A percentile compares a stretch with the other conserved stretches of the same genome.
phyloP scores from a whole-genome alignment of 2,113 vertebrate species.

The Neogobius melanostomus region DNA sequence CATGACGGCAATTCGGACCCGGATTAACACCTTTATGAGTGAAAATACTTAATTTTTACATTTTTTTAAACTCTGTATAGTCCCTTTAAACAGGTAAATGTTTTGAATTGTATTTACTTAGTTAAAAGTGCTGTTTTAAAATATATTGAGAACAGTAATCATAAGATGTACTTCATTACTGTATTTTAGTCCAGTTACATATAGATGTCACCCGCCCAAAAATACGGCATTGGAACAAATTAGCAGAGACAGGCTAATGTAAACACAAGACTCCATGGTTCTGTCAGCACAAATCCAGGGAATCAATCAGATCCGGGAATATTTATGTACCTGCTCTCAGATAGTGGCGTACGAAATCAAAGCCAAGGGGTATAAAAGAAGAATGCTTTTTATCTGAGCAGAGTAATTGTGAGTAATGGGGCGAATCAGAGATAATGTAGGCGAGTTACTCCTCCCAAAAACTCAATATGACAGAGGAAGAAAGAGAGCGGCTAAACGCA shows the following conservation, averaged over 20 bases:
- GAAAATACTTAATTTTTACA: no score
- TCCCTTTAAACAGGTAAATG: no score
- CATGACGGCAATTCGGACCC: no score
- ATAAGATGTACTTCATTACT: no score
- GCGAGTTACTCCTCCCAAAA: background rate
- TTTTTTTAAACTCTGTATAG: no score
- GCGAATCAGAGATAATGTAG: conserved; percentile 19
- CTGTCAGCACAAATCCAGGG: background rate
- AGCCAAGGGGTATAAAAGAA: conserved; percentile 12
- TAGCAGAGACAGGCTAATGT: background rate
- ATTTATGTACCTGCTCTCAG: conserved; percentile 28
- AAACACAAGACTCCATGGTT: background rate
- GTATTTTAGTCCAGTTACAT: no score
- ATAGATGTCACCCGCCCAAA: no score
- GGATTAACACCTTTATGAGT: no score
- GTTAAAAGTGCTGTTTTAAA: no score
- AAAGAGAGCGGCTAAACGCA: conserved; percentile 4
- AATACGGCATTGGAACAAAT: no score
- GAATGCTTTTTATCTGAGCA: conserved; percentile 42
- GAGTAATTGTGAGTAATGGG: conserved; percentile 23
- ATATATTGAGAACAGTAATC: no score
- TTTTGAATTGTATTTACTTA: no score
- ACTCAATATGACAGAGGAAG: conserved; percentile 18
- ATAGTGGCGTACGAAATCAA: background rate
- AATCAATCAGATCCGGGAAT: conserved; percentile 53